Percentiles rank a stretch among this genome's conserved stretches.
phyloP scores from a whole-genome alignment of 2,113 vertebrate genomes.

The Tenebrosternarchus preto region DNA sequence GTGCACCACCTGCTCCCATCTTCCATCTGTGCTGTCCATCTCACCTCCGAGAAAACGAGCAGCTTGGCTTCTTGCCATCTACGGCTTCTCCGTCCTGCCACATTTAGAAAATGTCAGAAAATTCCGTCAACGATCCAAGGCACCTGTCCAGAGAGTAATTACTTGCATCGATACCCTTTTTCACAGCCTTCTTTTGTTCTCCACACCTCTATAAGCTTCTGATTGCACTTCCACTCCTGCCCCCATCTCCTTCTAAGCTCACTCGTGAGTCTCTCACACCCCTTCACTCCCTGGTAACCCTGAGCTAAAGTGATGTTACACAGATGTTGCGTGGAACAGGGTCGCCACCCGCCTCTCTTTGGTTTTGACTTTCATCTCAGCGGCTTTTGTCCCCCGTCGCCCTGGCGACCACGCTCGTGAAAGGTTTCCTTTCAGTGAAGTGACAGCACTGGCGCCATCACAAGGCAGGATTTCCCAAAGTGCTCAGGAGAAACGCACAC shows the following conservation, averaged over 20 bases:
- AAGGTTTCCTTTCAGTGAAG: background rate
- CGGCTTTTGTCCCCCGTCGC: background rate
- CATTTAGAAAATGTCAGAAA: slow-evolving; percentile 27
- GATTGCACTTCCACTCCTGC: background rate
- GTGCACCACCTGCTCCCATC: background rate
- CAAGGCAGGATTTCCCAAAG: background rate
- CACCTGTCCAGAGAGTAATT: slow-evolving; percentile 36
- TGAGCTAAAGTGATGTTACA: background rate
- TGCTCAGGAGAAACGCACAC: background rate
- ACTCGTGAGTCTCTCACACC: background rate
- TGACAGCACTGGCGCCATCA: background rate
- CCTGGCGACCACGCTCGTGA: background rate
- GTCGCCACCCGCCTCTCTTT: background rate
- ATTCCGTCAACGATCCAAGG: slow-evolving; percentile 3
- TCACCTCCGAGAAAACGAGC: background rate
- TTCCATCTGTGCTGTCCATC: background rate
- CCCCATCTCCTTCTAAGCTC: background rate
- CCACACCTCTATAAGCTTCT: background rate
- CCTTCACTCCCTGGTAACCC: background rate
- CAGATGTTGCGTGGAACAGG: slow-evolving; percentile 14
- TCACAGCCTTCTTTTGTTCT: slow-evolving; percentile 2
- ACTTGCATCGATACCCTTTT: slow-evolving; percentile 30
- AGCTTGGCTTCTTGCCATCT: background rate
- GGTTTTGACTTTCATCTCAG: background rate
- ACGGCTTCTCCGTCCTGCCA: background rate